phyloP scores from a whole-genome alignment of 2,888 invertebrate genomes.

The Aleiodes alternator region DNA sequence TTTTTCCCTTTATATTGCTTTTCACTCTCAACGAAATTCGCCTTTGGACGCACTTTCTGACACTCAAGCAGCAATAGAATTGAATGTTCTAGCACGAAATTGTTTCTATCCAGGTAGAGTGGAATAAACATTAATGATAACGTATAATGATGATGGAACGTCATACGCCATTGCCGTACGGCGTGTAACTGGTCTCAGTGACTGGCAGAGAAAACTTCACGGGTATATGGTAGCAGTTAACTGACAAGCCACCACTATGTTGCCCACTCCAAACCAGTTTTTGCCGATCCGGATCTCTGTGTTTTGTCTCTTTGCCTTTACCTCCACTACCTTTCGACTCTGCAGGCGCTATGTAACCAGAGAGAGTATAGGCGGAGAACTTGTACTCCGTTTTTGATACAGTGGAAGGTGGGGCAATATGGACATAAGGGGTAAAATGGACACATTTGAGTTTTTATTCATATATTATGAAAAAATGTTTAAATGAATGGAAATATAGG shows the following conservation, averaged over 20 bases:
- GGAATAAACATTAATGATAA: conserved; percentile 9
- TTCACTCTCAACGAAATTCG: no score
- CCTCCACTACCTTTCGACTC: not conserved
- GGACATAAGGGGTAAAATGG: no score
- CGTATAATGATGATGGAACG: conserved; percentile 37
- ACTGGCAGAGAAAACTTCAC: conserved; percentile 48
- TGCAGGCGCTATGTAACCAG: no score
- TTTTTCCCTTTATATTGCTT: not conserved
- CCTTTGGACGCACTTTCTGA: not conserved
- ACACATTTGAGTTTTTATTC: no score
- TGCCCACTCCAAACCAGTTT: conserved; percentile 57
- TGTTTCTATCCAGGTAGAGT: not conserved
- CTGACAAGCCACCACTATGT: conserved; percentile 38
- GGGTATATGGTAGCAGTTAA: conserved; percentile 19
- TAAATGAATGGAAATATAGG: no score
- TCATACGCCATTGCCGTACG: conserved; percentile 65
- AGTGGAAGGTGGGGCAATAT: no score
- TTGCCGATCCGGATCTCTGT: conserved; percentile 49
- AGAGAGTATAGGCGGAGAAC: not conserved
- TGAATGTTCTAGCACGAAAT: not conserved
- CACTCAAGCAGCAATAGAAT: not conserved
- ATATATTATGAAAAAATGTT: no score
- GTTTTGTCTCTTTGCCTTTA: conserved; percentile 32
- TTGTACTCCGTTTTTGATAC: not conserved
- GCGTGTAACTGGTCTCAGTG: conserved; percentile 62